Percentiles rank a stretch among this genome's conserved stretches.
Conservation (phyloP, 2,888 invertebrate genomes). For the Macrophya annulata region DNA sequence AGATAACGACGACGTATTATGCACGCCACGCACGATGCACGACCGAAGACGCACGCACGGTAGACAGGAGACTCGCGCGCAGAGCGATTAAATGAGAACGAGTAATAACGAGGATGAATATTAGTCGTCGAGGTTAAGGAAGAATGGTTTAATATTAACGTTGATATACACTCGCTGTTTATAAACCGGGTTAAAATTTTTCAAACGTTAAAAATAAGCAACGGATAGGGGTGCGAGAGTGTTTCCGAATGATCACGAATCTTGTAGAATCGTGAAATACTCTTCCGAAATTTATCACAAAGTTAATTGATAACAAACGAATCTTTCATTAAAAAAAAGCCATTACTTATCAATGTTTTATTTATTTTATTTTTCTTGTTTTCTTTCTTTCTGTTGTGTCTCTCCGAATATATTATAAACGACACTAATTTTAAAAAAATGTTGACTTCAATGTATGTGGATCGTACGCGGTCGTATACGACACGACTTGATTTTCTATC, state of each 20-base stretch:
- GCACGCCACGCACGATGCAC: slow-evolving; percentile 31
- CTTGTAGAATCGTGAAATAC: neutral
- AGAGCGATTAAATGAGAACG: neutral
- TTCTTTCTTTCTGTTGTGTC: neutral
- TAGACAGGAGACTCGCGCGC: neutral
- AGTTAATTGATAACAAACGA: neutral
- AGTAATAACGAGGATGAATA: neutral
- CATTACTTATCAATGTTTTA: neutral
- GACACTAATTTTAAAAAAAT: neutral
- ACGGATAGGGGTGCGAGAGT: neutral
- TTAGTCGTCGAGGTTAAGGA: neutral
- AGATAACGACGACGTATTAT: slow-evolving; percentile 8
- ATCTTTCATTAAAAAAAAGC: neutral
- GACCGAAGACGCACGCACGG: slow-evolving; percentile 12
- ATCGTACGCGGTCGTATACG: slow-evolving; percentile 1
- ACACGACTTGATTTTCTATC: slow-evolving; percentile 21
- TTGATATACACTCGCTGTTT: no score
- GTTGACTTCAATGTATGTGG: neutral
- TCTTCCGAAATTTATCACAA: neutral
- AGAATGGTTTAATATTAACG: neutral
- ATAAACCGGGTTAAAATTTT: neutral
- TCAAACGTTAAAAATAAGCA: neutral
- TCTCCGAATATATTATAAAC: neutral
- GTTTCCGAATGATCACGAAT: neutral
- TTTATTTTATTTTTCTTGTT: no score